Conservation (phyloP, 1,140 invertebrate species). For the Pachyrhynchus sulphureomaculatus region DNA sequence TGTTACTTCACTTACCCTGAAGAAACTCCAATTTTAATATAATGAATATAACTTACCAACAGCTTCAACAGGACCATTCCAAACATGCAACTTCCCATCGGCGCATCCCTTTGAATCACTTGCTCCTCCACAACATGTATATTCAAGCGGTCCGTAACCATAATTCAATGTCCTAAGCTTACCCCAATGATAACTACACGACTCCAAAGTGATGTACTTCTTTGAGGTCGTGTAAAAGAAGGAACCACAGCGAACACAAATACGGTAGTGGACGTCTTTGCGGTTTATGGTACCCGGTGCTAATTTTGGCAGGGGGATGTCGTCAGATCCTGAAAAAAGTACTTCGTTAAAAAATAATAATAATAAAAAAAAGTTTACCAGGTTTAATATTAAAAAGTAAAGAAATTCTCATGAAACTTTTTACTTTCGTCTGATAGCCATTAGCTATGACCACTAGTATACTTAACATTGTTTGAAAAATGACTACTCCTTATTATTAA, state of each 20-base stretch:
- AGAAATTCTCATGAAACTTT: too few relatives aligned
- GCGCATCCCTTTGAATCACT: slow-evolving; percentile 61
- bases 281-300: slow-evolving; percentile 44
- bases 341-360: too few relatives aligned
- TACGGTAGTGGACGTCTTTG: slow-evolving; percentile 46
- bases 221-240: slow-evolving; percentile 65
- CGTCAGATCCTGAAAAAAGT: slow-evolving; percentile 9
- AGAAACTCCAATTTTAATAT: too few relatives aligned
- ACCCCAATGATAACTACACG: slow-evolving; percentile 82
- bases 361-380: neutral
- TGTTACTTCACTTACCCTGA: too few relatives aligned
- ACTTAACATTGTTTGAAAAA: too few relatives aligned
- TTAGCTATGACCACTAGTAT: too few relatives aligned
- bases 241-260: slow-evolving; percentile 73
- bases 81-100: slow-evolving; percentile 68
- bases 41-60: too few relatives aligned
- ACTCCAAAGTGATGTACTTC: slow-evolving; percentile 66
- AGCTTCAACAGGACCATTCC: slow-evolving; percentile 58
- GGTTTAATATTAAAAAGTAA: too few relatives aligned
- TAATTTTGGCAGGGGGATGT: slow-evolving; percentile 19
- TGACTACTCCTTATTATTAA: too few relatives aligned
- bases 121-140: slow-evolving; percentile 57
- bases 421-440: too few relatives aligned
- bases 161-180: slow-evolving; percentile 54
- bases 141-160: slow-evolving; percentile 31